Base-by-base conservation (phyloP, 2,888 invertebrate species). In the Drosophila aldrichi region DNA sequence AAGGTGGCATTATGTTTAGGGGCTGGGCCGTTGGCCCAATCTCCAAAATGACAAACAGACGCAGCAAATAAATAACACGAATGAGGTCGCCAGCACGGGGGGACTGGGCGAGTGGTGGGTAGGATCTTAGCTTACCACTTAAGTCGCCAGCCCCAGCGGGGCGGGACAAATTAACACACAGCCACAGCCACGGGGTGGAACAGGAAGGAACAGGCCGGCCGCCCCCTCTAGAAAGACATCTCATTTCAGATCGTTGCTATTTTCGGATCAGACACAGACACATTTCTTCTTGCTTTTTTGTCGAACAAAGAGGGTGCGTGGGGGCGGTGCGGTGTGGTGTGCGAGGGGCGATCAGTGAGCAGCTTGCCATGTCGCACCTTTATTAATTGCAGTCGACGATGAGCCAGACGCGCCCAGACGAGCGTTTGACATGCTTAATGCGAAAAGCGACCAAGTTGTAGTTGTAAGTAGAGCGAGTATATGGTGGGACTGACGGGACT, bases 321-420 rank as follows among this genome's bases (percentile, higher is more conserved):
- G 36, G 14, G 36, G 25, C 25, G 25, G 25, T 25, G 25, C 25
- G 25, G 29, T 1, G 29, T 29, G 29, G 5, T 9, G 32, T 2
- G 32, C 32, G 32, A 32, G 32, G 32, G 9, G 18, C 49, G 48
- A 32, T 48, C 65, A 54, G 32, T 55, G 44, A 46, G 32, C 55
- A 81, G 80, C 71, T 58, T 56, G 62, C 80, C 88, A 88, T 90
- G 89, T 90, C 79, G 89, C 91, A 91, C 90, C 88, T 90, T 90
- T 89, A 91, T 90, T 90, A 90, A 90, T 90, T 91, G 91, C 88
- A 77, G 82, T 54, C 89, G 82, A 85, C 77, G 52, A 66, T 73
- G 77, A 67, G 57, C 65, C 79, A 61, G 77, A 79, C 77, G 70
- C 77, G 62, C 52, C 70, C 61, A 86, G 89, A 81, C 87, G 84